A percentile compares a stretch with the other conserved stretches of the same genome.
Conservation (phyloP, 2,113 vertebrate genomes). For the Onychorhynchus coronatus region DNA sequence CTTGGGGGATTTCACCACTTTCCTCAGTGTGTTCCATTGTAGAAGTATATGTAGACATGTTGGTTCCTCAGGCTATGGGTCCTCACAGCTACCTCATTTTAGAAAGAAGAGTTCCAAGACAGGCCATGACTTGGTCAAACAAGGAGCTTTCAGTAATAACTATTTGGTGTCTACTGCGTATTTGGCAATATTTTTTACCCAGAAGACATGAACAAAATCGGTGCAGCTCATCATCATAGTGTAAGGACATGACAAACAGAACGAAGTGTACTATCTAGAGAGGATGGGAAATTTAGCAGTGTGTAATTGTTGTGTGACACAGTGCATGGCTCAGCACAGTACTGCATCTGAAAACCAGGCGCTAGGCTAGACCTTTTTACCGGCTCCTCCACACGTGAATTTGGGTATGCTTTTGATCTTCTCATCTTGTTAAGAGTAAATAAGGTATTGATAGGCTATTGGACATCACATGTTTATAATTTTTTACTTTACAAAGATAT, state of each 20-base stretch:
- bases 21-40: neutral
- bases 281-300: neutral
- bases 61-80: neutral
- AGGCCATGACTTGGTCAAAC: neutral
- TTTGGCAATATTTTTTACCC: neutral
- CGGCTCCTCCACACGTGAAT: neutral
- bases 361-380: neutral
- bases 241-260: neutral
- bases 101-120: neutral
- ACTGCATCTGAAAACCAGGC: neutral
- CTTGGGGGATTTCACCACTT: neutral
- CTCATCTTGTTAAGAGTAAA: neutral
- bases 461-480: neutral
- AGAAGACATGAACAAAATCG: neutral
- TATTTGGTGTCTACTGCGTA: neutral
- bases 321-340: neutral
- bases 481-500: neutral
- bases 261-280: neutral
- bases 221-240: neutral
- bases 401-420: neutral
- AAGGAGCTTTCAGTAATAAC: neutral
- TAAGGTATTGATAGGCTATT: neutral
- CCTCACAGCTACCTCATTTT: neutral
- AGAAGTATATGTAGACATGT: neutral
- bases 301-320: neutral